phyloP scores from a whole-genome alignment of 2,797 vertebrate genomes.

The Thripadectes ignobilis region DNA sequence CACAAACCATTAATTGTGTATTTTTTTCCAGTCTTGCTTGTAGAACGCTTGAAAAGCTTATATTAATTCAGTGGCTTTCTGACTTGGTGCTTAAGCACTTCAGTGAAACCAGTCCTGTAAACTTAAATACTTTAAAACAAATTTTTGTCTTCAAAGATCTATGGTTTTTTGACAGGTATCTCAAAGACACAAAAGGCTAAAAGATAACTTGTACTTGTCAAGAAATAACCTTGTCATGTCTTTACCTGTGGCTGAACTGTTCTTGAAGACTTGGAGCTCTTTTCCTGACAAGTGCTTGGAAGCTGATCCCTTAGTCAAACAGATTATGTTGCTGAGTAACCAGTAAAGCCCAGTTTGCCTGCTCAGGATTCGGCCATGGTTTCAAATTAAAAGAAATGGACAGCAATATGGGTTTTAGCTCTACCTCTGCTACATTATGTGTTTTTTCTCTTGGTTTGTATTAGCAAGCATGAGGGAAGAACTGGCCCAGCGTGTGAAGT shows the following conservation, averaged over 20 bases:
- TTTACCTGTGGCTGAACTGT: background rate
- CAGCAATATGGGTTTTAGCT: background rate
- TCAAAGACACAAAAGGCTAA: background rate
- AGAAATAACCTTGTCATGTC: background rate
- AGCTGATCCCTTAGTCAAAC: slow-evolving; percentile 24
- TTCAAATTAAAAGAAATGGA: background rate
- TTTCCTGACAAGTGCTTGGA: background rate
- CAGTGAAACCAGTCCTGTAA: background rate
- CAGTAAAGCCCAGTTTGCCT: background rate
- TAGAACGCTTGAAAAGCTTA: background rate
- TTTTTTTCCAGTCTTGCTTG: background rate
- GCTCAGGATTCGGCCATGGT: background rate
- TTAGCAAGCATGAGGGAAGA: background rate
- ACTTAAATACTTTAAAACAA: background rate
- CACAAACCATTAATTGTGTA: background rate
- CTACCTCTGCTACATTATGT: background rate
- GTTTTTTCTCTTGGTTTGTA: background rate
- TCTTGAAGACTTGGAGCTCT: background rate
- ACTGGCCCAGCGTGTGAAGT: background rate
- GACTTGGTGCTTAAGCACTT: background rate
- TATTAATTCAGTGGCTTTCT: background rate
- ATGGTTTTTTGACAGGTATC: background rate
- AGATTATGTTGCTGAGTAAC: slow-evolving; percentile 58
- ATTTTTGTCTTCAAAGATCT: background rate
- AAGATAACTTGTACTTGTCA: background rate